phyloP scores from a whole-genome alignment of 2,888 invertebrate species.

The Byasa hedistus region DNA sequence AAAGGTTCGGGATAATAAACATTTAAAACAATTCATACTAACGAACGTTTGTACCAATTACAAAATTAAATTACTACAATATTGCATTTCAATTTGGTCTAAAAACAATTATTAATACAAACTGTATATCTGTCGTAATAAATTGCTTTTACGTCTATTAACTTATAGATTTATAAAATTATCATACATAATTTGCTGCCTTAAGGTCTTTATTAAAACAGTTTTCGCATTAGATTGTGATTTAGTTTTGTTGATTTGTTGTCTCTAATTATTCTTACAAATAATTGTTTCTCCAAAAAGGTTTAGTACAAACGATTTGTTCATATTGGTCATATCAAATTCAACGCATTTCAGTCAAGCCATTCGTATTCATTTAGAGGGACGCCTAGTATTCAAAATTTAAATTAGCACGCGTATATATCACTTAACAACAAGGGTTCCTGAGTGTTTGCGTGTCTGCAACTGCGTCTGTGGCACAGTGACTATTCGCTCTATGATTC shows the following conservation, averaged over 20 bases:
- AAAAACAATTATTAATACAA: not conserved
- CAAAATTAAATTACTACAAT: no score
- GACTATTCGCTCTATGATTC: no score
- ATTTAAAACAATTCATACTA: not conserved
- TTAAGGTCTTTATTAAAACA: not conserved
- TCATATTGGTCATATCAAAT: slow-evolving; percentile 49
- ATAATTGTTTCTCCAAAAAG: slow-evolving; percentile 38
- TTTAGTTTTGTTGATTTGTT: not conserved
- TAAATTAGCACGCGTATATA: slow-evolving; percentile 22
- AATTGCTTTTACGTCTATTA: not conserved
- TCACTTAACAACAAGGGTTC: not conserved
- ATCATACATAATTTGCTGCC: not conserved
- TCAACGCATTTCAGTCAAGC: slow-evolving; percentile 40
- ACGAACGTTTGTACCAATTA: not conserved
- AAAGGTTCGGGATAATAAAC: slow-evolving; percentile 47
- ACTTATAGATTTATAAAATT: no score
- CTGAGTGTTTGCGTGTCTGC: no score
- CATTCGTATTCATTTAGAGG: slow-evolving; percentile 30
- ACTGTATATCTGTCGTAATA: not conserved
- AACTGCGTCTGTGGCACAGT: not conserved
- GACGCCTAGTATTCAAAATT: slow-evolving; percentile 15
- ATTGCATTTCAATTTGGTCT: no score
- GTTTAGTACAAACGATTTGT: slow-evolving; percentile 47
- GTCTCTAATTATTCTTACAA: not conserved
- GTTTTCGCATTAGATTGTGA: not conserved